These are phyloP conservation scores for Gambusia holbrooki DNA, from an alignment of 2,113 vertebrate genomes.

Conservation along the genomic window DNA sequence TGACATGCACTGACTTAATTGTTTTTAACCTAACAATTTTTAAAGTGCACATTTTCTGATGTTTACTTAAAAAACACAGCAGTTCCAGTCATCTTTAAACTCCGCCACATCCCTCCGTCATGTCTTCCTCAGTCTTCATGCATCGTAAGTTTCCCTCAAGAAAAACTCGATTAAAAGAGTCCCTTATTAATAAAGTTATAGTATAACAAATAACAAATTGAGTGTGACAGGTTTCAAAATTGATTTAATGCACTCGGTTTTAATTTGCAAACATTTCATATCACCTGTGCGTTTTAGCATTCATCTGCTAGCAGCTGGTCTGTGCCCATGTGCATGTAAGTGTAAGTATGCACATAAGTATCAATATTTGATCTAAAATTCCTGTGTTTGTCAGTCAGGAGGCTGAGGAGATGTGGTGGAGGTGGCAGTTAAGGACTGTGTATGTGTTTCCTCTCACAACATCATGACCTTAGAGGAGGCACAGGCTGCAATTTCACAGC, in stretches of 20 bases:
- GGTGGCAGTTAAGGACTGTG: slow-evolving; percentile 51
- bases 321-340: slow-evolving; percentile 1
- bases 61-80: too few species aligned
- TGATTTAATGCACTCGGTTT: neutral
- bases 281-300: neutral
- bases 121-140: too few species aligned
- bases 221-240: slow-evolving; percentile 12
- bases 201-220: neutral
- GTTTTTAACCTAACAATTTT: too few species aligned
- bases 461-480: slow-evolving; percentile 56
- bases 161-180: neutral
- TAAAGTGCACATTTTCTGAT: too few species aligned
- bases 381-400: slow-evolving; percentile 20
- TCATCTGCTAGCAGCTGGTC: slow-evolving; percentile 9
- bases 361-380: slow-evolving; percentile 33
- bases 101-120: too few species aligned
- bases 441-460: slow-evolving; percentile 50
- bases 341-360: slow-evolving; percentile 41
- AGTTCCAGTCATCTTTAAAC: too few species aligned
- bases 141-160: too few species aligned
- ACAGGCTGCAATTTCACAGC: slow-evolving; percentile 82
- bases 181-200: neutral
- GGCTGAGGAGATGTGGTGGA: slow-evolving; percentile 25
- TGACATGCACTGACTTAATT: too few species aligned
- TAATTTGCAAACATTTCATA: neutral